phyloP scores from a whole-genome alignment of 1,140 invertebrate genomes.

The Arion vulgaris region DNA sequence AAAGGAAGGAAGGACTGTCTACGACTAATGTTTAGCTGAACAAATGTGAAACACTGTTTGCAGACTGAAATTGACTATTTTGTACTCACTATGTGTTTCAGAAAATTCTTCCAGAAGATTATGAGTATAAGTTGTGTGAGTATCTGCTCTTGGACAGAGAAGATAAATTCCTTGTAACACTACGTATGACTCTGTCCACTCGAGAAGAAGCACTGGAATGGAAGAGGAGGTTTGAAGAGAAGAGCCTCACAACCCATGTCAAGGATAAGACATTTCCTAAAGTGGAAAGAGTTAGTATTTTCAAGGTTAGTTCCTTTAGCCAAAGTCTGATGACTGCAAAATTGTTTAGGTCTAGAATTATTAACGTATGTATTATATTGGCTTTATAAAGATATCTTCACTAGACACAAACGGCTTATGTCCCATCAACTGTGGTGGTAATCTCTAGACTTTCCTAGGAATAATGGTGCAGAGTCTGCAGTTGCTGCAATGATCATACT shows the following conservation, averaged over 20 bases:
- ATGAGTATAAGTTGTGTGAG: constrained; percentile 35
- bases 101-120: constrained; percentile 27
- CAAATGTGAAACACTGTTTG: too few species aligned
- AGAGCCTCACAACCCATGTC: constrained; percentile 21
- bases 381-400: too few species aligned
- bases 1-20: too few species aligned
- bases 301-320: constrained; percentile 10
- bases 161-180: constrained; percentile 27
- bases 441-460: too few species aligned
- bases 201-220: constrained; percentile 16
- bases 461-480: too few species aligned
- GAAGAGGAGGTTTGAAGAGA: constrained; percentile 30
- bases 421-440: too few species aligned
- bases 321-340: background rate
- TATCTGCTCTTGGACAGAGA: constrained; percentile 16
- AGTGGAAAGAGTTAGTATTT: constrained; percentile 25
- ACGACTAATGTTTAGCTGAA: too few species aligned
- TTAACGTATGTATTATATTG: too few species aligned
- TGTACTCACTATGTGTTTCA: background rate
- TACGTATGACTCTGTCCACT: constrained; percentile 26
- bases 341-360: background rate
- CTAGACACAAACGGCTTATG: too few species aligned
- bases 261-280: constrained; percentile 23
- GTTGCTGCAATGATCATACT: too few species aligned
- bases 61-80: too few species aligned